Percentiles rank a stretch among this genome's conserved stretches.
These are phyloP conservation scores for Tinea trinotella DNA, from an alignment of 2,888 invertebrate species.

Conservation along the genomic window DNA sequence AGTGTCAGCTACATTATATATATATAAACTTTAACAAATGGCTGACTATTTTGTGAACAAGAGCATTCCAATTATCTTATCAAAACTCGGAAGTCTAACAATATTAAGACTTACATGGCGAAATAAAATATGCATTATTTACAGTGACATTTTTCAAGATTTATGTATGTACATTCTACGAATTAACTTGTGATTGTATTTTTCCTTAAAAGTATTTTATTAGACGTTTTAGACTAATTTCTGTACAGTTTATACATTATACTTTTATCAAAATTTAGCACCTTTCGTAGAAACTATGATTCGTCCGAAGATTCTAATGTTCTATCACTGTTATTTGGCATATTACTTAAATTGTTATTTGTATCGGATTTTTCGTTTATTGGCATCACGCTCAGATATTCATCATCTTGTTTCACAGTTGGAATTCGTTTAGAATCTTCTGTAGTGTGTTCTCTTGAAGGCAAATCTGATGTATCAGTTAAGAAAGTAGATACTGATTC, in stretches of 20 bases:
- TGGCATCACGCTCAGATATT: constrained; percentile 53
- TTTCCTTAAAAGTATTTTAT: background rate
- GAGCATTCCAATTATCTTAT: too few relatives aligned
- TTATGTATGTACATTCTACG: too few relatives aligned
- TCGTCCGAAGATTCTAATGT: constrained; percentile 49
- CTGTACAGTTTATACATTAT: background rate
- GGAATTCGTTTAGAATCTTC: constrained; percentile 14
- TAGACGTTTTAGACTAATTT: background rate
- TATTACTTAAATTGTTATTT: constrained; percentile 60
- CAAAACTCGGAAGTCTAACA: too few relatives aligned
- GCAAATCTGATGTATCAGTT: constrained; percentile 57
- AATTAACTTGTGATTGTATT: too few relatives aligned
- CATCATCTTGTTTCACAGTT: constrained; percentile 25
- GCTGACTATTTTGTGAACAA: too few relatives aligned
- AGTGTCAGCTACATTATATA: too few relatives aligned
- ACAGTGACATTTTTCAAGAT: too few relatives aligned
- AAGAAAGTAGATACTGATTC: constrained; percentile 44
- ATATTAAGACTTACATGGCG: too few relatives aligned
- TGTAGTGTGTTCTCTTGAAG: constrained; percentile 26
- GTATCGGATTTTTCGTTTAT: constrained; percentile 37
- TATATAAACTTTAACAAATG: too few relatives aligned
- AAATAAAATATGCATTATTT: too few relatives aligned
- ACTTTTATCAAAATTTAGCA: background rate
- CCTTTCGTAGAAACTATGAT: background rate
- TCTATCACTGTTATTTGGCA: constrained; percentile 60